A percentile compares a stretch with the other conserved stretches of the same genome.
Evolutionary conservation across 2,797 vertebrate genomes (phyloP).

Genomic region (Columba guinea): DNA sequence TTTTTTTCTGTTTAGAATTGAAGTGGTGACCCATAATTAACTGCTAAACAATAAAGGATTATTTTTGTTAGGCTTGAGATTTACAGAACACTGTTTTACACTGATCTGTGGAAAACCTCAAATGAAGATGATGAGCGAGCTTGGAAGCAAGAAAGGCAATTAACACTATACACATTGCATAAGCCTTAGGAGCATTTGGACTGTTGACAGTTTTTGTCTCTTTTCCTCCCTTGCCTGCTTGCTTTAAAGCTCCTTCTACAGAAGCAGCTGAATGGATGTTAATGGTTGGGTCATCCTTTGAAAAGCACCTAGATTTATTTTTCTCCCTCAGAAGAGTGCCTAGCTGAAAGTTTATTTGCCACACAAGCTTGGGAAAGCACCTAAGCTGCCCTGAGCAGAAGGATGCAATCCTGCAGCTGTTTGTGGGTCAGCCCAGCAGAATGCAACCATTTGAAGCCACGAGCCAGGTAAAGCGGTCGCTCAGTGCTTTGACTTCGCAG

Average conservation of each 20-base stretch:
- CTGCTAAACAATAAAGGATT: not conserved
- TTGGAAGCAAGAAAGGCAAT: conserved; percentile 86
- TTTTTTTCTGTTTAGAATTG: not conserved
- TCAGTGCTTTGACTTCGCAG: not conserved
- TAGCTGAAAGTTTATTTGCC: conserved; percentile 70
- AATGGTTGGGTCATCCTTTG: conserved; percentile 76
- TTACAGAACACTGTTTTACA: conserved; percentile 10
- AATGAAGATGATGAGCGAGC: conserved; percentile 82
- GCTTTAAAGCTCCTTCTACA: conserved; percentile 63
- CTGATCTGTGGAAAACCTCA: conserved; percentile 39
- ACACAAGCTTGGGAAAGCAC: conserved; percentile 16
- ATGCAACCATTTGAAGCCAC: not conserved
- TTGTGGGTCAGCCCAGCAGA: not conserved
- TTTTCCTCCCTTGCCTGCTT: conserved; percentile 34
- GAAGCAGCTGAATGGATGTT: conserved; percentile 76
- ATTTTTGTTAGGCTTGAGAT: not conserved
- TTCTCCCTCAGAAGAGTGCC: conserved; percentile 2
- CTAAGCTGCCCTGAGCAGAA: not conserved
- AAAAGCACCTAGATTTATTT: not conserved
- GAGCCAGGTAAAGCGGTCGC: not conserved
- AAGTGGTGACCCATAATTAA: not conserved
- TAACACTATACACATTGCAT: conserved; percentile 82
- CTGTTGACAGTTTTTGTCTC: conserved; percentile 80
- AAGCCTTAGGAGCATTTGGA: conserved; percentile 83
- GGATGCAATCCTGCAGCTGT: not conserved